Base-by-base conservation (phyloP, 2,113 vertebrate species). In the Blennius ocellaris region DNA sequence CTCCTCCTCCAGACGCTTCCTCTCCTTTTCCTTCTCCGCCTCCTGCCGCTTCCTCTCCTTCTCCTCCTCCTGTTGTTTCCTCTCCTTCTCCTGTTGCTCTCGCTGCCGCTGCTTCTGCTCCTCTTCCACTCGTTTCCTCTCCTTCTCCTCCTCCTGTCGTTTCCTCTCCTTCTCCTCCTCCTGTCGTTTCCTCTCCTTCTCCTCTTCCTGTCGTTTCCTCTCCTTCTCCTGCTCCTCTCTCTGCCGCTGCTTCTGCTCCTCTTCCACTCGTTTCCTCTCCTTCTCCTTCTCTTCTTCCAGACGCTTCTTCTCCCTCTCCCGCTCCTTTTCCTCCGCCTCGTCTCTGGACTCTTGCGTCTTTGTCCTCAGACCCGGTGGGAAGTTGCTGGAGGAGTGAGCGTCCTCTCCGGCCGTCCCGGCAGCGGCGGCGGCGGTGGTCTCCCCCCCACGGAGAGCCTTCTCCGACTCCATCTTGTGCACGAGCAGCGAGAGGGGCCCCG, bases 381-480 rank as follows among this genome's bases (percentile, higher is more conserved):
- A 83, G 70, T 47, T 78, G 9, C 84, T 72, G 2, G 56, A 5
- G 21, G 83, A 71, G 30, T 68, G 60, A 3, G 59, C 52, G 0
- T 49, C 8, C 10, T 80, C 85, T 59, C 38, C 80, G 11, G 81
- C 87, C 68, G 78, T 21, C 14, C 66, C 66, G 0, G 57, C 37
- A 15, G 76, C 71, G 15, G 68, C 65, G 5, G 76, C 71, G 15
- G 68, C 65, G 5, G 66, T 9, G 21, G 71, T 15, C 60, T 69
- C 66, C 4, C 5, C 17, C 12, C 54, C 49, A 50, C 17, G 48
- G 50, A 86, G 88, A 16, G 80, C 88, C 14, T 85, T 77, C 63
- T 94, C 93, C 6, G 91, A 91, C 80, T 94, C 93, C 92, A 94
- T 94, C 85, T 92, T 94, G 86, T 91, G 92, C 40, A 90, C 92